Conservation (phyloP, 2,888 invertebrate species). For the Beris chalybata region DNA sequence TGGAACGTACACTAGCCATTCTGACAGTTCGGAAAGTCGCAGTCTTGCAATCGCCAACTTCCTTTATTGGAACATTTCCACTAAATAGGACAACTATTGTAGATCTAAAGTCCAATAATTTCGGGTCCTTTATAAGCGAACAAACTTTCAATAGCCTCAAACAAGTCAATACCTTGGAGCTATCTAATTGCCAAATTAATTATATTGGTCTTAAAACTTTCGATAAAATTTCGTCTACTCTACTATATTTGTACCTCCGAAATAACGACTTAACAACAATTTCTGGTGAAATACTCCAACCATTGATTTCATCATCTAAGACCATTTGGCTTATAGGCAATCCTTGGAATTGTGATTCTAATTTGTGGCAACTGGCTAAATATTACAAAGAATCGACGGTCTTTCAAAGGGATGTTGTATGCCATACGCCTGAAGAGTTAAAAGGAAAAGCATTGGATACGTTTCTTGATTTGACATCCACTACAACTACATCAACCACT, state of each 20-base stretch:
- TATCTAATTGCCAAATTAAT: background rate
- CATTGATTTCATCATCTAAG: slow-evolving; percentile 36
- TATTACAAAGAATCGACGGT: slow-evolving; percentile 6
- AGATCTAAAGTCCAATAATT: background rate
- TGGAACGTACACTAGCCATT: too few relatives aligned
- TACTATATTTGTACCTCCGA: background rate
- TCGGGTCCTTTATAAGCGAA: background rate
- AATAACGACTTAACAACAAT: background rate
- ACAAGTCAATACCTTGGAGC: background rate
- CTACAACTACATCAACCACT: slow-evolving; percentile 36
- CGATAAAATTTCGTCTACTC: background rate
- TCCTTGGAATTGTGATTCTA: slow-evolving; percentile 16
- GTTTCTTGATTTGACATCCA: background rate
- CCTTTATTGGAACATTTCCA: background rate
- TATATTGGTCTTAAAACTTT: background rate
- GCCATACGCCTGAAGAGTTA: slow-evolving; percentile 5
- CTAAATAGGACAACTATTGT: slow-evolving; percentile 46
- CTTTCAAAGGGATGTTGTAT: background rate
- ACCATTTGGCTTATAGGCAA: slow-evolving; percentile 33
- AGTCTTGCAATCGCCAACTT: background rate
- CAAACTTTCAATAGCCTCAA: background rate
- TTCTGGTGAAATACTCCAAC: background rate
- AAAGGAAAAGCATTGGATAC: background rate
- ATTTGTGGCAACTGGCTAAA: background rate
- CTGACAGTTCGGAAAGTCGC: too few relatives aligned